Evolutionary conservation across 2,797 vertebrate species (phyloP), one percentile per base, ranked within the genome.

Genomic region (Salmo trutta): DNA sequence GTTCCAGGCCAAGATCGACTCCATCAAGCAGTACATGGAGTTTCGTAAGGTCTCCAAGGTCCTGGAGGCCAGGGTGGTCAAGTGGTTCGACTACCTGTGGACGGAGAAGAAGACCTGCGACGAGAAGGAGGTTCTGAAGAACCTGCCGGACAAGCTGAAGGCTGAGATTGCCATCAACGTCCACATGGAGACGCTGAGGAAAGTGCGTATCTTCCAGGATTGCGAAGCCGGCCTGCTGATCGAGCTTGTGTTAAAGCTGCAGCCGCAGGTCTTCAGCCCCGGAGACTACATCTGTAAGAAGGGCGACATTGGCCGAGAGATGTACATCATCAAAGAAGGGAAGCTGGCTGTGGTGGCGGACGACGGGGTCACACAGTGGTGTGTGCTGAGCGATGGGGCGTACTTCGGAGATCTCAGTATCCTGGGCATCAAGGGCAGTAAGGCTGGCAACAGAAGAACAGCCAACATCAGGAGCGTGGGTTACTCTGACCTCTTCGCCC

Each of bases 361-460:
- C 1, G 98, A 99, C 1, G 98, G 98, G 0, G 66, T 99, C 36
- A 99, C 98, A 0, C 97, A 99, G 78, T 99, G 98, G 66, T 97
- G 98, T 66, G 98, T 99, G 47, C 94, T 99, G 21, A 94, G 97
- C 0, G 97, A 98, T 0, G 98, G 98, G 2, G 97, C 97, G 6
- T 99, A 99, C 92, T 99, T 99, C 1, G 98, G 98, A 54, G 98
- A 99, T 89, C 98, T 99, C 87, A 99, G 98, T 84, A 98, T 99
- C 84, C 90, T 99, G 1, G 97, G 98, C 36, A 99, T 99, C 83
- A 99, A 97, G 84, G 98, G 98, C 2, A 99, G 98, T 80, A 99
- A 99, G 89, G 96, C 98, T 0, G 98, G 98, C 75, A 99, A 99
- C 85, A 92, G 97, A 65, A 94, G 98, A 87, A 99, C 98, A 0